Percentiles rank a stretch among this genome's conserved stretches.
These are phyloP conservation scores for Hippocampus abdominalis DNA, from an alignment of 2,113 vertebrate species.

Conservation along the genomic window DNA sequence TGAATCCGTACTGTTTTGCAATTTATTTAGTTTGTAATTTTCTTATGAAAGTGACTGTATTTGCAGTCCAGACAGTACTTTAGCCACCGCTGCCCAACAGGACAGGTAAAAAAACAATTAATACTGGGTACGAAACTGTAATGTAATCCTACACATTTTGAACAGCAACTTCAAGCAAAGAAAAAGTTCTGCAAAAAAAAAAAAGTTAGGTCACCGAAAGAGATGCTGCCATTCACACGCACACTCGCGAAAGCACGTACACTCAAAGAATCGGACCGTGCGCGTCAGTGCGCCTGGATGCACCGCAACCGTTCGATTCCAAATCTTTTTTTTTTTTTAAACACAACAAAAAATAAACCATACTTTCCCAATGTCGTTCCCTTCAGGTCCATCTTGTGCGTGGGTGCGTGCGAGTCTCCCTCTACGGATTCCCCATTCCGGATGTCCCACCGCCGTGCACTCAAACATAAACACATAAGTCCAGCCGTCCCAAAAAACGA, in stretches of 20 bases:
- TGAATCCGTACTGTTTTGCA: background rate
- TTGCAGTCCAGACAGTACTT: background rate
- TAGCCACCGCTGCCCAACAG: background rate
- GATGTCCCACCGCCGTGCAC: slow-evolving; percentile 54
- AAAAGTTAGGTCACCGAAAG: background rate
- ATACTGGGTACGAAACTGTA: background rate
- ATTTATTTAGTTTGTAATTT: background rate
- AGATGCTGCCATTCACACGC: background rate
- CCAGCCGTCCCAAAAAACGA: slow-evolving; percentile 13
- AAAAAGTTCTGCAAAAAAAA: background rate
- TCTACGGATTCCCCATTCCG: slow-evolving; percentile 48
- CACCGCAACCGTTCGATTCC: background rate
- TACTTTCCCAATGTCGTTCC: slow-evolving; percentile 88
- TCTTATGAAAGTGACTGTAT: background rate
- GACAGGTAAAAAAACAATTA: background rate
- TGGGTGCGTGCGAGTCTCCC: slow-evolving; percentile 7
- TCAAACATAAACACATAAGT: slow-evolving; percentile 36
- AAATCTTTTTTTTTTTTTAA: too few species aligned
- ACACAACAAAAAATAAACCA: too few species aligned
- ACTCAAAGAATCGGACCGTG: background rate
- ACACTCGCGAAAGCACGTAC: slow-evolving; percentile 15
- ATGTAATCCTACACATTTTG: too few species aligned
- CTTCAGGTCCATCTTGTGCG: slow-evolving; percentile 81
- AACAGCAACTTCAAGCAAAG: background rate
- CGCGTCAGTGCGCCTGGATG: background rate